Percentiles rank a stretch among this genome's conserved stretches.
Conservation (phyloP, 2,113 vertebrate genomes). For the Hypomesus transpacificus region DNA sequence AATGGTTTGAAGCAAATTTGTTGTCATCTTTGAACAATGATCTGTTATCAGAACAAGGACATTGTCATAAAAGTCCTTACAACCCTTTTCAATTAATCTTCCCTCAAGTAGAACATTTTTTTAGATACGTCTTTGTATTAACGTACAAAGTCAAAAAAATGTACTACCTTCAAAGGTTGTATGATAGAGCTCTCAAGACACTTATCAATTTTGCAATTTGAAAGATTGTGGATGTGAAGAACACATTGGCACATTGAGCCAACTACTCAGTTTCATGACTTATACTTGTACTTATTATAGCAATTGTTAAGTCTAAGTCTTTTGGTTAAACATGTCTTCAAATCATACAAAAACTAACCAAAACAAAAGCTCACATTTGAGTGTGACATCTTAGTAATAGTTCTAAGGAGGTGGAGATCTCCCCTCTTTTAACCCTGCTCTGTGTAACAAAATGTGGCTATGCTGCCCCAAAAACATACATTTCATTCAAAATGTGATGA, state of each 20-base stretch:
- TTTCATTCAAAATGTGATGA: too few relatives aligned
- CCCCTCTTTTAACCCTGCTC: too few relatives aligned
- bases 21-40: constrained; percentile 5
- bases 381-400: neutral
- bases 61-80: constrained; percentile 1
- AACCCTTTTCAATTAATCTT: neutral
- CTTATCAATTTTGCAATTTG: neutral
- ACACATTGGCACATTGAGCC: neutral
- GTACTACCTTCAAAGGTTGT: constrained; percentile 1
- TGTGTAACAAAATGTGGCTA: too few relatives aligned
- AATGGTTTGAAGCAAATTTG: neutral
- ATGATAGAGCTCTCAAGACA: neutral
- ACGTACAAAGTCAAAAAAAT: constrained; percentile 10
- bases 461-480: too few relatives aligned
- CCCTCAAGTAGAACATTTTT: constrained; percentile 3
- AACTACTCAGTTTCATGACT: neutral
- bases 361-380: neutral
- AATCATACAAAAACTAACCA: neutral
- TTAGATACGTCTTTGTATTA: constrained; percentile 8
- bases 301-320: neutral
- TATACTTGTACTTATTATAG: neutral
- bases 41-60: neutral
- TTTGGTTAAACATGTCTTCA: neutral
- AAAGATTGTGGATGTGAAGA: constrained; percentile 5
- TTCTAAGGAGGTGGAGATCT: too few relatives aligned